Percentiles rank a stretch among this genome's conserved stretches.
Evolutionary conservation across 2,888 invertebrate species (phyloP).

Genomic region (Lepidochrysops patricia): DNA sequence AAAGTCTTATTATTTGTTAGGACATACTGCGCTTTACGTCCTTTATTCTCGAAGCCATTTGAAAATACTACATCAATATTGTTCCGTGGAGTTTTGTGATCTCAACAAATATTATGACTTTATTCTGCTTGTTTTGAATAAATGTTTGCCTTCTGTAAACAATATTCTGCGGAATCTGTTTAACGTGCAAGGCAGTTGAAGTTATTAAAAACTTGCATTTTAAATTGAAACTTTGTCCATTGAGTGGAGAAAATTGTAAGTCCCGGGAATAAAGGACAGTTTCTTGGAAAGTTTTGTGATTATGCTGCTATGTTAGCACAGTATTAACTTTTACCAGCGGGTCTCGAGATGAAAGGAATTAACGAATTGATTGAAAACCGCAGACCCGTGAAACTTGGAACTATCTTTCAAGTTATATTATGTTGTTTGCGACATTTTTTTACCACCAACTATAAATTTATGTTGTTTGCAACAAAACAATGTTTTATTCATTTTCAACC

Average conservation of each 20-base stretch:
- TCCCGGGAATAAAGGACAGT: slow-evolving; percentile 2
- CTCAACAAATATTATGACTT: slow-evolving; percentile 14
- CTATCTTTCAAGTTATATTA: not conserved
- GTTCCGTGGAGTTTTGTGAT: slow-evolving; percentile 23
- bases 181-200: not conserved
- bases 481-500: no score
- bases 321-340: not conserved
- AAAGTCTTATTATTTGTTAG: not conserved
- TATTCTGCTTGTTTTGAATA: slow-evolving; percentile 9
- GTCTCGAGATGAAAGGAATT: not conserved
- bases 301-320: not conserved
- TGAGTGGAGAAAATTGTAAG: not conserved
- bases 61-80: slow-evolving; percentile 21
- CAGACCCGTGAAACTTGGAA: not conserved
- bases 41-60: not conserved
- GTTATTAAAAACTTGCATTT: slow-evolving; percentile 8
- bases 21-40: not conserved
- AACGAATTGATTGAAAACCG: not conserved
- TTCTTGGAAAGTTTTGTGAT: not conserved
- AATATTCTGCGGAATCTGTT: not conserved
- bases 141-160: slow-evolving; percentile 16
- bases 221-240: not conserved
- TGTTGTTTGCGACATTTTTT: no score
- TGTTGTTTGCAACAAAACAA: no score
- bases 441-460: no score